Base-by-base conservation (phyloP, 2,113 vertebrate species). In the Anthoscopus minutus region DNA sequence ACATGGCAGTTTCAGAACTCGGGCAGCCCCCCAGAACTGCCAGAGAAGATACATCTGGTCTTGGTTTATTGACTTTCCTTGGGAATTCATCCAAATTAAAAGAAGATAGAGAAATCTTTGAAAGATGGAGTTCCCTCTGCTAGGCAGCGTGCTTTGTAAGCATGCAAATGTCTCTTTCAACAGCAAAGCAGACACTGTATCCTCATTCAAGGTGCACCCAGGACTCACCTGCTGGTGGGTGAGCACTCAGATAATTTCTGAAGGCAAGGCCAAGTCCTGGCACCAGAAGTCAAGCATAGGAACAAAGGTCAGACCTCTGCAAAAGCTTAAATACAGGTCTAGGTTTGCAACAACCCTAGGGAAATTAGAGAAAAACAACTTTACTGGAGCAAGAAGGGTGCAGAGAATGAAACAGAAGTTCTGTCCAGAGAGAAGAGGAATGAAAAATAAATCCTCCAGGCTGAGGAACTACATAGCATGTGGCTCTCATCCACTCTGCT, bases 41-140 rank as follows among this genome's bases (percentile, higher is more conserved):
- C 4, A 3, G 60, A 72, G 86, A 80, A 94, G 91, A 83, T 66
- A 70, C 89, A 87, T 76, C 80, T 96, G 81, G 66, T 89, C 74
- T 91, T 47, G 2, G 53, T 94, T 96, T 96, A 53, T 70, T 92
- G 79, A 51, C 71, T 93, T 94, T 83, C 57, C 64, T 81, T 81
- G 81, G 42, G 64, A 94, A 92, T 57, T 42, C 71, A 83, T 95
- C 70, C 73, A 74, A 93, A 86, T 69, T 53, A 35, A 94, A 95
- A 94, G 50, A 64, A 84, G 50, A 88, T 81, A 61, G 53, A 38
- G 82, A 92, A 89, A 76, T 31, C 65, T 91, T 85, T 73, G 70
- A 61, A 86, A 91, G 74, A 83, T 42, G 27, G 22, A 86, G 22
- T 64, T 94, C 47, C 23, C 25, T 17, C 0, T 33, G 65, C 53